Evolutionary conservation across 2,888 invertebrate species (phyloP), one percentile per base, ranked within the genome.

Genomic region (Acrobasis suavella): DNA sequence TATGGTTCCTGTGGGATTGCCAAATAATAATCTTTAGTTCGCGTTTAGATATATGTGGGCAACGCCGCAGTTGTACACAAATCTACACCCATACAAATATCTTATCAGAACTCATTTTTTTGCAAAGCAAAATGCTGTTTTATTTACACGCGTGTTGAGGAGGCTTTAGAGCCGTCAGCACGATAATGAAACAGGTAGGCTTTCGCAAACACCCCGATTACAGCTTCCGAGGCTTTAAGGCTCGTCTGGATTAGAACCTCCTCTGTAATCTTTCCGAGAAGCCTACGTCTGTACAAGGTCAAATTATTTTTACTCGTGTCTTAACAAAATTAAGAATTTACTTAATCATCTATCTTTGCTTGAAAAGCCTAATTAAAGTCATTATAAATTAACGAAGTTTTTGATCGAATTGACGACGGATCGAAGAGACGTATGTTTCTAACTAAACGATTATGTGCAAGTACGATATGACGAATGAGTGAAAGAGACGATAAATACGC

Each of bases 281-380:
- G 46, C 46, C n/a, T 9, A 22, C 17, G 42, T 17, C 38, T 56
- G 32, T 3, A 17, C 42, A 42, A 56, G 56, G 56, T 22, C n/a
- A 42, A 46, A 17, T 42, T 56, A 42, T 56, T 56, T 56, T 46
- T 56, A 39, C 42, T 42, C 15, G 56, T 22, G 22, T 42, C n/a
- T 39, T 46, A 56, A 38, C 55, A 16, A 16, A 55, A 55, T 32
- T 32, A 32, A 32, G 8, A 5, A 32, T 6, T 32, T 32, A 32
- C 32, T 5, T 32, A 32, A 32, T 32, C n/a, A 46, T 14, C 3
- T 42, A 46, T 1, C 1, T n/a, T 0, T 46, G 7, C n/a, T 12
- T 3, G 10, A 42, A 42, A 50, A 71, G 65, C 7, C 2, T 7
- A 32, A 7, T 32, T 32, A 32, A 32, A 32, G 7, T 32, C 2